These are phyloP conservation scores for Scalopus aquaticus DNA, from an alignment of 2,113 vertebrate genomes.

Conservation along the genomic window DNA sequence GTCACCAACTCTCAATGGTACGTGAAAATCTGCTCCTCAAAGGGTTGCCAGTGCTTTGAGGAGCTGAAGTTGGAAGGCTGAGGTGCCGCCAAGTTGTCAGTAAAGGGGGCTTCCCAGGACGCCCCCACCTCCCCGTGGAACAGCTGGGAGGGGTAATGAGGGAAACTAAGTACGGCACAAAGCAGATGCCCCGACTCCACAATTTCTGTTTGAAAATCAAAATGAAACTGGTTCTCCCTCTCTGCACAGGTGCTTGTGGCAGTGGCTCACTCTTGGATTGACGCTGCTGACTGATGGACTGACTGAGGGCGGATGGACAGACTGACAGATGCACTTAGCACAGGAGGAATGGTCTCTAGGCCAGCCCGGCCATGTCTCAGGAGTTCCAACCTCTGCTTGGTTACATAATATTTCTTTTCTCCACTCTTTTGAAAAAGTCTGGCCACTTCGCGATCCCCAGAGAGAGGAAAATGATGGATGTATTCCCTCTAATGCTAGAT, in stretches of 20 bases:
- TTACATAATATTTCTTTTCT: conserved; percentile 19
- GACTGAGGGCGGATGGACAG: background rate
- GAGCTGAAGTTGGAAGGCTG: background rate
- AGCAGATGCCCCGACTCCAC: background rate
- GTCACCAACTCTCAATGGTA: background rate
- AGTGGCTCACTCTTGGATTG: too few relatives aligned
- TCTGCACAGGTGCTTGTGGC: background rate
- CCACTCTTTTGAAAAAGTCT: background rate
- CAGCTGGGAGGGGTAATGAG: background rate
- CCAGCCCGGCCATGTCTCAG: background rate
- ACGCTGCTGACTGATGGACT: background rate
- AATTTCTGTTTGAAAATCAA: background rate
- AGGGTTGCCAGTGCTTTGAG: background rate
- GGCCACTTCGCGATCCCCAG: background rate
- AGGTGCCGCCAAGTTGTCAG: background rate
- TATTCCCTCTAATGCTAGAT: conserved; percentile 52
- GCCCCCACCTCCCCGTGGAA: background rate
- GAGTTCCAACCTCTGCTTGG: background rate
- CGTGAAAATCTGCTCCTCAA: background rate
- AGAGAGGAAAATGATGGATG: conserved; percentile 31
- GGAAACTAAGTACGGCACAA: background rate
- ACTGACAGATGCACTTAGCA: background rate
- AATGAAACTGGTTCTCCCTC: background rate
- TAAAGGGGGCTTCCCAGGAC: background rate
- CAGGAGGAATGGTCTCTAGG: background rate